A percentile compares a stretch with the other conserved stretches of the same genome.
Conservation (phyloP, 2,797 vertebrate species). For the Dryobates pubescens region DNA sequence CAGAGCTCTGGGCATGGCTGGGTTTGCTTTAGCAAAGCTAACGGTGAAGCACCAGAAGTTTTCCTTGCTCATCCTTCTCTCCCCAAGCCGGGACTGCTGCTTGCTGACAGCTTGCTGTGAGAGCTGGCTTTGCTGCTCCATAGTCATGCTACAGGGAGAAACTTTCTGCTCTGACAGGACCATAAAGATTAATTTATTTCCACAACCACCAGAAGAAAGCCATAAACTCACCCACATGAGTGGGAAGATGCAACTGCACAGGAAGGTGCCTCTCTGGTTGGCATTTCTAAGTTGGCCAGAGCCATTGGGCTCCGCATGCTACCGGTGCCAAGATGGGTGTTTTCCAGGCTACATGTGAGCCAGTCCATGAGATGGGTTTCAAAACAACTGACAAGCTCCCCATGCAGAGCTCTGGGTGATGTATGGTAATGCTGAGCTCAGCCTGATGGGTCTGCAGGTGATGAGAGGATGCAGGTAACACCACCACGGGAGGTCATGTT, state of each 20-base stretch:
- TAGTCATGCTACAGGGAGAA: not conserved
- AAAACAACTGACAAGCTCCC: not conserved
- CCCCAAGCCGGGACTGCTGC: not conserved
- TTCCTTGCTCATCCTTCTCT: not conserved
- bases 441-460: not conserved
- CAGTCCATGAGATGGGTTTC: not conserved
- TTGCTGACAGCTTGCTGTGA: not conserved
- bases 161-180: not conserved
- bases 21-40: not conserved
- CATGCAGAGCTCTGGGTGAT: not conserved
- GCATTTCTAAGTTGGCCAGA: not conserved
- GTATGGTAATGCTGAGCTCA: accelerated
- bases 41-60: not conserved
- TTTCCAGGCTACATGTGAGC: not conserved
- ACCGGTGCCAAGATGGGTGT: not conserved
- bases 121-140: not conserved
- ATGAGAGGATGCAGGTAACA: accelerated
- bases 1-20: not conserved
- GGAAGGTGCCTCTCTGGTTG: not conserved
- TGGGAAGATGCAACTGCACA: not conserved
- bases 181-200: not conserved
- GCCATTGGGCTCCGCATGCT: not conserved
- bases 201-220: not conserved
- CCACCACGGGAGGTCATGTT: not conserved
- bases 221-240: not conserved